These are phyloP conservation scores for Ia io DNA, from an alignment of 2,113 vertebrate genomes.

Conservation along the genomic window DNA sequence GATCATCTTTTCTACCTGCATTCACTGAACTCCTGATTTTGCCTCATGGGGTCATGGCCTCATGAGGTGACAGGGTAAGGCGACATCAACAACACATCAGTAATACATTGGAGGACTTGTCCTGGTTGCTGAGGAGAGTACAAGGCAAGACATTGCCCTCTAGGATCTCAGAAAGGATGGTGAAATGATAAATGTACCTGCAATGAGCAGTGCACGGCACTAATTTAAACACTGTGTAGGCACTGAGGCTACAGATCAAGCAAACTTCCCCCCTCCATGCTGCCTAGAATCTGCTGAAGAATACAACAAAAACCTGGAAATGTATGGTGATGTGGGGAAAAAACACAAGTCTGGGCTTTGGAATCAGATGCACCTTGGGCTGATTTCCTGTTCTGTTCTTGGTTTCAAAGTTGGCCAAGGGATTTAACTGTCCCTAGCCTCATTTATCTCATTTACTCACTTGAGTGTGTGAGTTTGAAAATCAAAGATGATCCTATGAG, in stretches of 20 bases:
- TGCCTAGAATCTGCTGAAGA: not conserved
- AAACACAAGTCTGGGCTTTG: not conserved
- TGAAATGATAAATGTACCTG: not conserved
- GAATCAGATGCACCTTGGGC: not conserved
- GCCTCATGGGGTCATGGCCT: not conserved
- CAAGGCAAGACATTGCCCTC: not conserved
- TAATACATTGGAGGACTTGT: not conserved
- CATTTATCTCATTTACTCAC: not conserved
- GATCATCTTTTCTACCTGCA: not conserved
- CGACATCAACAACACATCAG: not conserved
- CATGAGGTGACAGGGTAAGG: not conserved
- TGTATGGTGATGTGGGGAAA: not conserved
- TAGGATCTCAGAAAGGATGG: not conserved
- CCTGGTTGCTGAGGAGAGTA: not conserved
- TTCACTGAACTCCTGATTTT: constrained; percentile 12
- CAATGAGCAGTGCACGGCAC: not conserved
- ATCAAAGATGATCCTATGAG: not conserved
- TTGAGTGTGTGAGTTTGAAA: not conserved
- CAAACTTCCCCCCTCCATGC: not conserved
- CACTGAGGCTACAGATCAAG: not conserved
- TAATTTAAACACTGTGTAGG: not conserved
- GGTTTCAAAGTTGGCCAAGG: not conserved
- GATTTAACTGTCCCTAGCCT: not conserved
- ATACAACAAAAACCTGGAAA: not conserved
- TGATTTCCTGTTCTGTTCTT: not conserved